Evolutionary conservation across 2,888 invertebrate species (phyloP), one percentile per base, ranked within the genome.

Genomic region (Callyntrura guangdongensis): DNA sequence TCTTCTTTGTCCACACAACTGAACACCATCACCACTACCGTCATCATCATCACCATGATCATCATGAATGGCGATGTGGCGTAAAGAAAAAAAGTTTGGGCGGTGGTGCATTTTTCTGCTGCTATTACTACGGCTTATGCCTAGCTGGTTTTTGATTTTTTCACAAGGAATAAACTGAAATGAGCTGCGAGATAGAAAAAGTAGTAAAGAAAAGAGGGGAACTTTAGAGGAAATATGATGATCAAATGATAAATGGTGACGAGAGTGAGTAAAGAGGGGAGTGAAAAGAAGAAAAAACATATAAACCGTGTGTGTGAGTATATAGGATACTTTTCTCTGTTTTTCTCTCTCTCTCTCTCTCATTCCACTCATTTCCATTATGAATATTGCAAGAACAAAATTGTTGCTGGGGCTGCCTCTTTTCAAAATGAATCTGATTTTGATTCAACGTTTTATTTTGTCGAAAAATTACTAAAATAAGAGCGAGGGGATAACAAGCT

Each of bases 211-310:
- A 64, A 36, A 47, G 20, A n/a, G 67, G 47, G 84, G 49, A 49
- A 9, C 14, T 17, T 8, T 14, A 47, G 47, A 53, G 69, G 69
- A 84, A 79, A 67, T 59, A 83, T 83, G 84, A 86, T 84, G 64
- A 87, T 79, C 79, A 79, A 79, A 79, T 79, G 79, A 79, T 79
- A 85, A 85, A 79, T 86, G 86, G 59, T 83, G 84, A 86, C 64
- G 64, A 87, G 64, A 36, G 49, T 14, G 85, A 49, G 83, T 67
- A 22, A 86, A 79, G 27, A 45, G 74, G 61, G 45, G 12, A 49
- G 53, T 14, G 79, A 45, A 67, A 79, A 67, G 67, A 79, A 67
- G n/a, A 49, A 53, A 85, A 36, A 17, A 85, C 22, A 17, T 53
- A 49, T 27, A 85, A 36, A 17, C 69, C 11, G 36, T 56, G 12